Conservation (phyloP, 2,888 invertebrate species). For the Margaritifera margaritifera region DNA sequence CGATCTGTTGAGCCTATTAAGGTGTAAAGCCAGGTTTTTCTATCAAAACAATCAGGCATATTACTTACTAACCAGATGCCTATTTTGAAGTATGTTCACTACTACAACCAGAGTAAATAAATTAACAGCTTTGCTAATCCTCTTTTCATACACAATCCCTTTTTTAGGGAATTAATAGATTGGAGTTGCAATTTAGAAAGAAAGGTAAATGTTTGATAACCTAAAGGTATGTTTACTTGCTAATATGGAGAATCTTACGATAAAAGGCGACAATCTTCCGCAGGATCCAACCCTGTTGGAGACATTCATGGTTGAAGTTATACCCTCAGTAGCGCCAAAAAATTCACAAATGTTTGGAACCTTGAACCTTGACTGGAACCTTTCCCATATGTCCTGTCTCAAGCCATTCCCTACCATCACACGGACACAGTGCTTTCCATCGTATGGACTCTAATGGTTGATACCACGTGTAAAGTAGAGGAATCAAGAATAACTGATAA, state of each 20-base stretch:
- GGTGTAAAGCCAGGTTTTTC: too few species aligned
- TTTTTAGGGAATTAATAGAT: not conserved
- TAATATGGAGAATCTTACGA: slow-evolving; percentile 26
- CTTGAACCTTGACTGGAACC: slow-evolving; percentile 88
- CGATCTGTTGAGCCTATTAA: too few species aligned
- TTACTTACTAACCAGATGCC: too few species aligned
- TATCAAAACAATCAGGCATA: too few species aligned
- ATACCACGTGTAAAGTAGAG: too few species aligned
- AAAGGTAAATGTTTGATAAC: not conserved
- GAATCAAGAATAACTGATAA: too few species aligned
- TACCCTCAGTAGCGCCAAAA: slow-evolving; percentile 97
- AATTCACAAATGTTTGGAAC: slow-evolving; percentile 90
- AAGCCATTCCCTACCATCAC: slow-evolving; percentile 93
- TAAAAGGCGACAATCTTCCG: slow-evolving; percentile 53
- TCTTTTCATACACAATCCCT: too few species aligned
- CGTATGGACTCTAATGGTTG: slow-evolving; percentile 55
- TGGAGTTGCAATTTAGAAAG: not conserved
- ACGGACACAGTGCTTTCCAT: slow-evolving; percentile 75
- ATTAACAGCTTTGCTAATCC: not conserved
- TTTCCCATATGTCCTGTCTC: slow-evolving; percentile 92
- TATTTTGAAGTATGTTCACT: too few species aligned
- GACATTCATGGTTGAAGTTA: slow-evolving; percentile 95
- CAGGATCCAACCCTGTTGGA: slow-evolving; percentile 79
- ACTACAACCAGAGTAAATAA: not conserved
- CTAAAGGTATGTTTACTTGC: not conserved